Percentiles rank a stretch among this genome's conserved stretches.
phyloP scores from a whole-genome alignment of 2,888 invertebrate species.

The Yponomeuta evonymella region DNA sequence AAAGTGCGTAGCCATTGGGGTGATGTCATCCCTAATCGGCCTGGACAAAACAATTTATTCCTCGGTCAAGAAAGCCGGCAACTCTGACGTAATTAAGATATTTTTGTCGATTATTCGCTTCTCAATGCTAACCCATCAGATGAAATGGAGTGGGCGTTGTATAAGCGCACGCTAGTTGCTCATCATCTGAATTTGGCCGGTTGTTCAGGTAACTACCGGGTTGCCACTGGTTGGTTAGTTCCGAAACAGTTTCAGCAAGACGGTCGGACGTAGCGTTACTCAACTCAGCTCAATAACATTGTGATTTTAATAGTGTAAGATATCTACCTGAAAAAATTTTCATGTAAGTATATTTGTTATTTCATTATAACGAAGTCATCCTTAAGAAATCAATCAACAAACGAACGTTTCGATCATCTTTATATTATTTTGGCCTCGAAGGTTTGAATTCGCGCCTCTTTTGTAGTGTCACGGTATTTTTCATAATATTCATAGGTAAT shows the following conservation, averaged over 20 bases:
- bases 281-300: neutral
- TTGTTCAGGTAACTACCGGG: slow-evolving; percentile 18
- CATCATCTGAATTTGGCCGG: slow-evolving; percentile 25
- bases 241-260: slow-evolving; percentile 25
- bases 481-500: too few relatives aligned
- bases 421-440: too few relatives aligned
- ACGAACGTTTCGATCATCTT: too few relatives aligned
- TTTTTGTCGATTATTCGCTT: slow-evolving; percentile 52
- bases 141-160: slow-evolving; percentile 24
- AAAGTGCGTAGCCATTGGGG: too few relatives aligned
- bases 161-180: slow-evolving; percentile 4
- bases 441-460: too few relatives aligned
- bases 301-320: neutral
- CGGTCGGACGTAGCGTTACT: slow-evolving; percentile 33
- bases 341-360: neutral
- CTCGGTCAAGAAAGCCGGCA: slow-evolving; percentile 4
- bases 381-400: too few relatives aligned
- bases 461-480: too few relatives aligned
- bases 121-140: slow-evolving; percentile 25
- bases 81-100: slow-evolving; percentile 48
- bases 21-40: slow-evolving; percentile 14
- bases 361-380: too few relatives aligned
- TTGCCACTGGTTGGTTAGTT: neutral
- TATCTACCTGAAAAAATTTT: neutral
- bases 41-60: slow-evolving; percentile 27